These are phyloP conservation scores for Hirundichthys speculiger DNA, from an alignment of 2,113 vertebrate genomes.

Conservation along the genomic window DNA sequence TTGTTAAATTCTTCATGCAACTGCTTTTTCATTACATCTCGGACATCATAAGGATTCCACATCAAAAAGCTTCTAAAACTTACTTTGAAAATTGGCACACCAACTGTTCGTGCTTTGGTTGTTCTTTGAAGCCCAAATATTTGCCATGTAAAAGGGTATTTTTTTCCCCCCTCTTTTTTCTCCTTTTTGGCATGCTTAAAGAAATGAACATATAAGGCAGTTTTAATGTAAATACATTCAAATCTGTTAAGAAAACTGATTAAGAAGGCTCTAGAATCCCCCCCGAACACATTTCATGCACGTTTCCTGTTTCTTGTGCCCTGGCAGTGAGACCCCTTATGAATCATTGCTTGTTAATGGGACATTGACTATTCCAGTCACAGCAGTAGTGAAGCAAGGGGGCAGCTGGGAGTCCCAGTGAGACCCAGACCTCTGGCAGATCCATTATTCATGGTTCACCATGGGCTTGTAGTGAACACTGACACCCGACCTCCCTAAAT, in stretches of 20 bases:
- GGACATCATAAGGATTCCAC: conserved; percentile 21
- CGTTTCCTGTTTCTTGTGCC: conserved; percentile 59
- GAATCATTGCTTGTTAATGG: conserved; percentile 83
- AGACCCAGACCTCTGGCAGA: conserved; percentile 71
- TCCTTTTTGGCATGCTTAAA: not conserved
- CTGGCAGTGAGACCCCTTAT: conserved; percentile 62
- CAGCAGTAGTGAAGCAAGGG: conserved; percentile 60
- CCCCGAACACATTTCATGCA: conserved; percentile 44
- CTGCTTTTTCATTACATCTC: conserved; percentile 18
- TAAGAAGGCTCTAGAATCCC: not conserved
- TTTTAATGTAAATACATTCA: conserved; percentile 1
- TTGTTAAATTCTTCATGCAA: conserved; percentile 29
- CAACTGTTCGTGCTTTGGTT: conserved; percentile 31
- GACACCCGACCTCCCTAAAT: conserved; percentile 80
- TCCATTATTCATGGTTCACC: conserved; percentile 84
- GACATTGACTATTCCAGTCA: conserved; percentile 82
- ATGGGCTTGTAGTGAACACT: conserved; percentile 79
- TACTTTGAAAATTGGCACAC: conserved; percentile 27
- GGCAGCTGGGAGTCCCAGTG: conserved; percentile 72
- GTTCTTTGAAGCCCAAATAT: conserved; percentile 43
- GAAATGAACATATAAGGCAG: not conserved
- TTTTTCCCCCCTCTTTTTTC: not conserved
- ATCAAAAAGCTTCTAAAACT: conserved; percentile 28
- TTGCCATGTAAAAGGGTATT: not conserved
- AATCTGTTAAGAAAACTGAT: not conserved